Evolutionary conservation across 2,797 vertebrate genomes (phyloP), one percentile per base, ranked within the genome.

Genomic region (Tolypeutes matacus): DNA sequence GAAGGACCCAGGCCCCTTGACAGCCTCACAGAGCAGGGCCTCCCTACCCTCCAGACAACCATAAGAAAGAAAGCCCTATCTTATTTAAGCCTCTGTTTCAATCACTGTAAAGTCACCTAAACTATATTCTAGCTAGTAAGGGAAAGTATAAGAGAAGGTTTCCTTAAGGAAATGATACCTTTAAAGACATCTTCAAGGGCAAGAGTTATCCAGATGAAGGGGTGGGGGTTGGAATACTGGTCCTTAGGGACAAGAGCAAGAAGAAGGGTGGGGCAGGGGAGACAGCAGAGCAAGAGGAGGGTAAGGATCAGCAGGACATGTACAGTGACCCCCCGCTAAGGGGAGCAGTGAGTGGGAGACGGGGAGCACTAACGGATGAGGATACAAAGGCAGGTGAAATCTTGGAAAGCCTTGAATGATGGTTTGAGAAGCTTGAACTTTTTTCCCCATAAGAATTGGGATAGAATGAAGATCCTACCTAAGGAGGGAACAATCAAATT

Each of bases 71-170:
- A 6, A 86, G 29, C 34, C n/a, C 7, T 60, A 46, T 56, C 88
- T 67, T 56, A 83, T 62, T 75, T 80, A 93, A 82, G 25, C 42
- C 75, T 91, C 85, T 83, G 46, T 60, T 82, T 56, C 76, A 12
- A 15, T 70, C 31, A 56, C 31, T 70, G 76, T 95, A 64, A 83
- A 67, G 39, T 82, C 62, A 70, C 36, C 25, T 78, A 75, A 75
- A 73, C 49, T 77, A n/a, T 25, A 64, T 62, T 76, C 58, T 39
- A 58, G 70, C 39, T 60, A 94, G 92, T 18, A 65, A n/a, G 82
- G 49, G 21, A 42, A 15, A 23, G 15, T 42, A 49, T 49, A 60
- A 69, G 2, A 70, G 56, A 70, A 83, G 46, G 7, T 17, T 58
- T 69, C 86, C 58, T 70, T 89, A 53, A 73, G 60, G 36, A 78